Evolutionary conservation across 2,113 vertebrate species (phyloP).

Genomic region (Naja naja): DNA sequence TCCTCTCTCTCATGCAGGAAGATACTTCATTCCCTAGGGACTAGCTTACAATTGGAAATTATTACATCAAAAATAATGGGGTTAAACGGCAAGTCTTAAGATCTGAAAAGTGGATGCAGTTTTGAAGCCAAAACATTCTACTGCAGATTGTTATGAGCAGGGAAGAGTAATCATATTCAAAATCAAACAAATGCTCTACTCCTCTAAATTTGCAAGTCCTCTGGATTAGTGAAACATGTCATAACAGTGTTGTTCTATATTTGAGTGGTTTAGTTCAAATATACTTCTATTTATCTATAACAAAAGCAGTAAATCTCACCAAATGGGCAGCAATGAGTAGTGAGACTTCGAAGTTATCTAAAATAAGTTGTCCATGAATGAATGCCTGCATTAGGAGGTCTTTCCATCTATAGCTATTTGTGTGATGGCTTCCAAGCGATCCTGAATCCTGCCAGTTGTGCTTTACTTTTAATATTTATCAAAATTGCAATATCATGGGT

Average conservation of each 20-base stretch:
- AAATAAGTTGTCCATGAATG: neutral
- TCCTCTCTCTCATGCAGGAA: neutral
- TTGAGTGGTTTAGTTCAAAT: neutral
- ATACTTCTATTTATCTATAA: neutral
- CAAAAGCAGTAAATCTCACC: neutral
- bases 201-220: neutral
- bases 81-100: neutral
- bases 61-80: neutral
- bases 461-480: neutral
- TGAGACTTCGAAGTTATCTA: neutral
- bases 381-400: neutral
- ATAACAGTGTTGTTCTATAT: neutral
- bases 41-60: neutral
- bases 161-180: neutral
- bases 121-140: neutral
- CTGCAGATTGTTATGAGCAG: neutral
- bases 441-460: neutral
- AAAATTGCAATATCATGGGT: neutral
- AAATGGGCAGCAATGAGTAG: neutral
- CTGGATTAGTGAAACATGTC: neutral
- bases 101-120: neutral
- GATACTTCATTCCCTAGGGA: neutral
- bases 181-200: neutral
- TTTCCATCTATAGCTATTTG: neutral
- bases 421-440: neutral